Percentiles rank a stretch among this genome's conserved stretches.
phyloP scores from a whole-genome alignment of 2,888 invertebrate species.

The Tetranychus truncatus region DNA sequence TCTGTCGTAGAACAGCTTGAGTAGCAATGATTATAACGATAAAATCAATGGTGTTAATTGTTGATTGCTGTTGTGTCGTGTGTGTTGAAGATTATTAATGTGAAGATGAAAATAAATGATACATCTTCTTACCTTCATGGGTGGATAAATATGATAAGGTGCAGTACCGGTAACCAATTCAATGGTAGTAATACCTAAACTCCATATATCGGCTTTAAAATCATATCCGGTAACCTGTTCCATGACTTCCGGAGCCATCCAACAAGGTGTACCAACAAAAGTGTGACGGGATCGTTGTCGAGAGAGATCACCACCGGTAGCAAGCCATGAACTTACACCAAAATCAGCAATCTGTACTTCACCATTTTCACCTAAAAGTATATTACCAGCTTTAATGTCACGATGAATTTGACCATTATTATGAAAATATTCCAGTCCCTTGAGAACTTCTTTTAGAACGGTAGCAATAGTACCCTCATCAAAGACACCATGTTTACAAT shows the following conservation, averaged over 20 bases:
- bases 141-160: conserved; percentile 94
- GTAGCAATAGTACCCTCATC: conserved; percentile 95
- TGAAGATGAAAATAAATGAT: background rate
- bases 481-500: conserved; percentile 85
- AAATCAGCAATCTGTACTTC: conserved; percentile 93
- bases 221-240: conserved; percentile 95
- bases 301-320: conserved; percentile 77
- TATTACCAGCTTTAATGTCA: conserved; percentile 70
- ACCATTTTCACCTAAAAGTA: conserved; percentile 85
- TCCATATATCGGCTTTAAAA: conserved; percentile 89
- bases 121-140: conserved; percentile 58
- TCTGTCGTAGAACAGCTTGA: too few relatives aligned
- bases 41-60: background rate
- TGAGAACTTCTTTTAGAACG: conserved; percentile 79
- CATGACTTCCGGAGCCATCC: conserved; percentile 59
- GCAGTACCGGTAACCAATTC: conserved; percentile 97
- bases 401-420: conserved; percentile 96
- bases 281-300: conserved; percentile 88
- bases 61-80: background rate
- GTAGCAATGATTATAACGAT: background rate
- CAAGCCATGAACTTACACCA: conserved; percentile 92
- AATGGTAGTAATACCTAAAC: conserved; percentile 88
- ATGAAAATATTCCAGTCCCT: conserved; percentile 94
- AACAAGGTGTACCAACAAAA: conserved; percentile 91
- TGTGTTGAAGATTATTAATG: background rate